Base-by-base conservation (phyloP, 2,797 vertebrate genomes). In the Phataginus tricuspis region DNA sequence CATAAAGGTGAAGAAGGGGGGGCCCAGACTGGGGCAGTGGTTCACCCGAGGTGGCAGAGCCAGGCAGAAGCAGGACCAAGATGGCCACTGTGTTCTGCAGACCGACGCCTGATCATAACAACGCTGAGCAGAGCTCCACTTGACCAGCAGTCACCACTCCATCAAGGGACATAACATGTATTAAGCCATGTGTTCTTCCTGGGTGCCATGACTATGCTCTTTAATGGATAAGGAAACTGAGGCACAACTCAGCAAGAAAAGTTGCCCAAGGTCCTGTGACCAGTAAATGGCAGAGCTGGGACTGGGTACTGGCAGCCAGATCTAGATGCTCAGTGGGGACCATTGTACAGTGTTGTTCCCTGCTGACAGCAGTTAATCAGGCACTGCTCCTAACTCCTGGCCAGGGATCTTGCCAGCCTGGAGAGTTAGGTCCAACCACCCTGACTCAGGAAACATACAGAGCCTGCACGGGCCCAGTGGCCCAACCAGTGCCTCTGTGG, bases 81-180 rank as follows among this genome's bases (percentile, higher is more conserved):
- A 15, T 1, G 19, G 49, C 14, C 27, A 31, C 83, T 45, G 55
- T 3, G 19, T 7, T 39, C 55, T 5, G 5, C 7, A 0, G 0
- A 11, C 51, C 0, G 5, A 45, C 39, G 1, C 63, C 42, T 14
- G 3, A 21, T 10, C 13, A 16, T 2, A 2, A 7, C 7, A 18
- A 11, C 0, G 1, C 4, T 7, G 3, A 21, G 31, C 42, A 27
- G 51, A 72, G 42, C 66, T 49, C 42, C 4, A 12, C 21, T 55
- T 0, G 0, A n/a, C n/a, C 63, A 25, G 53, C 34, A 7, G 49
- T 31, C 42, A 4, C n/a, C 34, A 1, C 21, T 25, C 2, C 10
- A 34, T 66, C 6, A 0, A 12, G 18, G 13, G 0, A 31, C 0
- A 0, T 14, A 39, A 57, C 6, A 1, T 1, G 3, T 0, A 27